Evolutionary conservation across 2,888 invertebrate genomes (phyloP).

Genomic region (Periphyllus acericola): DNA sequence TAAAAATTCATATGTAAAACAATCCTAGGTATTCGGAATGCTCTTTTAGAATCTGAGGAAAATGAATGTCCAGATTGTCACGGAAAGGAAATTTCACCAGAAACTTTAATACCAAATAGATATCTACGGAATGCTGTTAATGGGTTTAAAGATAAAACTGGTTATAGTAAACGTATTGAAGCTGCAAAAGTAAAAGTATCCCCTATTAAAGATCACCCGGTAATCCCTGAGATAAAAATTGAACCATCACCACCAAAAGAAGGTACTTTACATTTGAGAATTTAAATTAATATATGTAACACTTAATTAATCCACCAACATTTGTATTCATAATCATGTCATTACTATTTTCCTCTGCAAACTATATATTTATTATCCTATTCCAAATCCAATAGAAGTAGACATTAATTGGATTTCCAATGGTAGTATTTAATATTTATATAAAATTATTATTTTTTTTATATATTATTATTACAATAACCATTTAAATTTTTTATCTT

Average conservation of each 20-base stretch:
- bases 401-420: no score
- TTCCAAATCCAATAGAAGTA: no score
- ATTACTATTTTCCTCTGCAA: background rate
- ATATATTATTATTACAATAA: no score
- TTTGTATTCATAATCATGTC: slow-evolving; percentile 17
- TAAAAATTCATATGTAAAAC: slow-evolving; percentile 34
- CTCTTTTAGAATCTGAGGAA: slow-evolving; percentile 90
- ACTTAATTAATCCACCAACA: background rate
- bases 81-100: slow-evolving; percentile 91
- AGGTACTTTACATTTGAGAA: slow-evolving; percentile 15
- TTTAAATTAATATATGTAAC: slow-evolving; percentile 17
- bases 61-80: slow-evolving; percentile 95
- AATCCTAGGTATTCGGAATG: slow-evolving; percentile 82
- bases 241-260: slow-evolving; percentile 39
- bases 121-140: slow-evolving; percentile 89
- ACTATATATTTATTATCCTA: no score
- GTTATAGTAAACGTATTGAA: slow-evolving; percentile 70
- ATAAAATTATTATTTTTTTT: no score
- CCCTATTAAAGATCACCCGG: slow-evolving; percentile 27
- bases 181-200: slow-evolving; percentile 46
- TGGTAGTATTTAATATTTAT: no score
- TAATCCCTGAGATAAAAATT: slow-evolving; percentile 13
- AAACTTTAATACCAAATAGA: slow-evolving; percentile 91
- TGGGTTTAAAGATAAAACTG: slow-evolving; percentile 91
- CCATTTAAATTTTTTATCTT: no score